These are phyloP conservation scores for Chaetophractus vellerosus DNA, from an alignment of 2,797 vertebrate species.

Conservation along the genomic window DNA sequence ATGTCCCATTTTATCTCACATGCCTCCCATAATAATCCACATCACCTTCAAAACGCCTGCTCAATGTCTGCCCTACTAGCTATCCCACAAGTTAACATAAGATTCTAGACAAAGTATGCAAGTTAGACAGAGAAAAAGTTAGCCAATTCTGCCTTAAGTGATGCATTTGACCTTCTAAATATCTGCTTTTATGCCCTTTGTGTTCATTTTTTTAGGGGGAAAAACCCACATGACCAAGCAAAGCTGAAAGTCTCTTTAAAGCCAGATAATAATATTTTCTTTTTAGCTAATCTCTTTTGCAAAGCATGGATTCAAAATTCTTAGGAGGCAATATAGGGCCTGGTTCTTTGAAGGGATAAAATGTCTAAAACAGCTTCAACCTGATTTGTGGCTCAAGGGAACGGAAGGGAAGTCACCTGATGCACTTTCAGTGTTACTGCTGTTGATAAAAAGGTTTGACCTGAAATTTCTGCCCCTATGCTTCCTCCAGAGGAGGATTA, in stretches of 20 bases:
- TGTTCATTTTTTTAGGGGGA: background rate
- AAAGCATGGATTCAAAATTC: slow-evolving; percentile 75
- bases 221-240: slow-evolving; percentile 52
- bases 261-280: slow-evolving; percentile 80
- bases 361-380: slow-evolving; percentile 58
- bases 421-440: slow-evolving; percentile 42
- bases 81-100: background rate
- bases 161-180: slow-evolving; percentile 57
- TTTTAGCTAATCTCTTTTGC: slow-evolving; percentile 79
- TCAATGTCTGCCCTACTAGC: background rate
- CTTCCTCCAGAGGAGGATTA: slow-evolving; percentile 8
- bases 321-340: slow-evolving; percentile 61
- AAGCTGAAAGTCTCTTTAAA: slow-evolving; percentile 78
- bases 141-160: background rate
- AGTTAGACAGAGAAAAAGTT: slow-evolving; percentile 12
- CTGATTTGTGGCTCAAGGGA: slow-evolving; percentile 60
- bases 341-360: slow-evolving; percentile 73
- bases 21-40: background rate
- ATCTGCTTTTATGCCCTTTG: slow-evolving; percentile 57
- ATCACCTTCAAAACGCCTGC: background rate
- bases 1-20: background rate
- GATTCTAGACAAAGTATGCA: background rate
- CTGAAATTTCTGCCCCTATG: slow-evolving; percentile 16
- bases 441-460: slow-evolving; percentile 57
- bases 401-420: slow-evolving; percentile 11